Percentiles rank a stretch among this genome's conserved stretches.
phyloP scores from a whole-genome alignment of 2,888 invertebrate species.

The Dromius quadrimaculatus region DNA sequence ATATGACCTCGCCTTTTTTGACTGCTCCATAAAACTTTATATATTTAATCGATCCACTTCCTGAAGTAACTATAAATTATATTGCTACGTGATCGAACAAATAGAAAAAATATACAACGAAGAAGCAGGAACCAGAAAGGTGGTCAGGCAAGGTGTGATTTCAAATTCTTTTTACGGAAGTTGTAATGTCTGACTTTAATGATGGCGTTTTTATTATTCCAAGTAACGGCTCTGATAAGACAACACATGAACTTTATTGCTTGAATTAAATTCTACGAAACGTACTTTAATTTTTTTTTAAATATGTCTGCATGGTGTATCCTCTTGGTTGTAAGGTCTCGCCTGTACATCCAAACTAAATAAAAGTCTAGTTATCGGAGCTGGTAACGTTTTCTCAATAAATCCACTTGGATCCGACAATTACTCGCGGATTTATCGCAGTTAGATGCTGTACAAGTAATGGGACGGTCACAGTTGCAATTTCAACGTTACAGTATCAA shows the following conservation, averaged over 20 bases:
- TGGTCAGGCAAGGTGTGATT: neutral
- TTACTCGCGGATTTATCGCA: conserved; percentile 29
- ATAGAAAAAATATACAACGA: conserved; percentile 11
- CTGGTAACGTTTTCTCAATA: conserved; percentile 28
- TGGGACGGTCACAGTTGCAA: too few relatives aligned
- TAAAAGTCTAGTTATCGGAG: conserved; percentile 22
- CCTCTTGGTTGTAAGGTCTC: too few relatives aligned
- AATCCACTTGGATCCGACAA: conserved; percentile 41
- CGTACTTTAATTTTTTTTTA: too few relatives aligned
- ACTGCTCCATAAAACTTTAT: neutral
- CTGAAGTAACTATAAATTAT: conserved; percentile 6
- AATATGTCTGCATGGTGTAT: too few relatives aligned
- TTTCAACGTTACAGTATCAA: too few relatives aligned
- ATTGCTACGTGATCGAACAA: neutral
- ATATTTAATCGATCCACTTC: conserved; percentile 22
- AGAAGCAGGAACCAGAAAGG: conserved; percentile 4
- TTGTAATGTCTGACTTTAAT: conserved; percentile 9
- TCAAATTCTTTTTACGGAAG: conserved; percentile 26
- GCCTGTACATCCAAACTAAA: conserved; percentile 31
- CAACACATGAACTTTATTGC: conserved; percentile 2
- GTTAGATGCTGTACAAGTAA: conserved; percentile 35
- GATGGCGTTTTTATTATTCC: conserved; percentile 20
- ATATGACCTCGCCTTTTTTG: conserved; percentile 18
- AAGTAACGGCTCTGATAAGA: conserved; percentile 23
- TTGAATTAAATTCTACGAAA: too few relatives aligned